Base-by-base conservation (phyloP, 2,113 vertebrate genomes). In the Brachyhypopomus gauderio region DNA sequence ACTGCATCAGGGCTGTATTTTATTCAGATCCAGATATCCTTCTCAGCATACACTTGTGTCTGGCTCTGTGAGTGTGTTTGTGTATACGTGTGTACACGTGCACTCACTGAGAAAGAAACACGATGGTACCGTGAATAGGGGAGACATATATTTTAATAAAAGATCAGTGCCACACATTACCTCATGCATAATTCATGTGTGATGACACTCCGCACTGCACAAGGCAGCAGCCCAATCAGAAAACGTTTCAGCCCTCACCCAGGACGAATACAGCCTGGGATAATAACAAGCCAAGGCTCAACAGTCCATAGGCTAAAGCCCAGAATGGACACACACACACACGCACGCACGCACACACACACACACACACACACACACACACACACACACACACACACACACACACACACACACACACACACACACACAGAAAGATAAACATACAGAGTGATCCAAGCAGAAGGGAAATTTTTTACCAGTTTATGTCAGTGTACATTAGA, bases 141-240 rank as follows among this genome's bases (percentile, higher is more conserved):
- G 22, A 17, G 60, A 30, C 14, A 17, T 64, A 69, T 75, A 59
- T 69, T 76, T 81, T 70, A 69, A 75, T 81, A 75, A 60, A 76
- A 75, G 58, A 81, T 75, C 45, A 75, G 41, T 73, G 38, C 41
- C 27, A 80, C 59, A 80, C 45, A 66, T 73, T 36, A 59, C 79
- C 34, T 27, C 36, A 58, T 81, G 79, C 38, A 60, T 81, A 69
- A 81, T 75, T 75, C 52, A 81, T 67, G 1, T 22, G 14, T 6
- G 55, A 16, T 75, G 60, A 81, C 66, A 75, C 34, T 74, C 27
- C 48, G 20, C n/a, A 25, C 45, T 45, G 45, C 63, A 27, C 30
- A 81, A 73, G 58, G 2, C 8, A n/a, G 45, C n/a, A 25, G 27
- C 23, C 19, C 27, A 78, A 20, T 56, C 64, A 78, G 4, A 0